Percentiles rank a stretch among this genome's conserved stretches.
phyloP scores from a whole-genome alignment of 2,113 vertebrate species.

The Sceloporus undulatus region DNA sequence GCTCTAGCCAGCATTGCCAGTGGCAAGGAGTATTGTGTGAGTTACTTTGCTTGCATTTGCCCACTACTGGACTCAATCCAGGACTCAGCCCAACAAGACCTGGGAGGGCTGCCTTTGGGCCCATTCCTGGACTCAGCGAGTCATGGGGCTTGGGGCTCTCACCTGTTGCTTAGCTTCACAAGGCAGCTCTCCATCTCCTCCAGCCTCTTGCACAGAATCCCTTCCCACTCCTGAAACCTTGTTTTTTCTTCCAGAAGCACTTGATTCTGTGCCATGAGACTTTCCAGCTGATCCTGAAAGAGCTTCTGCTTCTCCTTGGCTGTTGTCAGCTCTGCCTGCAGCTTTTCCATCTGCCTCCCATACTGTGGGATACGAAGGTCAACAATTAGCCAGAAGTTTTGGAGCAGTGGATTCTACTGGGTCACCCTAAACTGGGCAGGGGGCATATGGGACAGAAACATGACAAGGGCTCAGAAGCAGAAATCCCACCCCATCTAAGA shows the following conservation, averaged over 20 bases:
- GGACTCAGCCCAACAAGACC: no score
- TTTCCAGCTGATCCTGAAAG: slow-evolving; percentile 42
- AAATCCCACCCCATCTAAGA: no score
- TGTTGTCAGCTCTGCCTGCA: slow-evolving; percentile 75
- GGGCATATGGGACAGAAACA: no score
- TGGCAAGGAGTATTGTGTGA: no score
- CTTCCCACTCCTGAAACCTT: slow-evolving; percentile 23
- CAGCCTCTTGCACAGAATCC: neutral
- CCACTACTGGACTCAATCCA: no score
- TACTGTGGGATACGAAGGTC: slow-evolving; percentile 65
- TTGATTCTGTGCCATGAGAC: slow-evolving; percentile 32
- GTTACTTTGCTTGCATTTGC: no score
- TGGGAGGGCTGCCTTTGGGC: no score
- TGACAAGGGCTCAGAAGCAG: neutral
- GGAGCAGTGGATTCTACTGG: neutral
- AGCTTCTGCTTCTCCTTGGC: slow-evolving; percentile 77
- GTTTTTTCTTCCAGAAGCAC: slow-evolving; percentile 32
- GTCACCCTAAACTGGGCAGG: neutral
- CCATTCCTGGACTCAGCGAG: no score
- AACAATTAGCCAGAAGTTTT: neutral
- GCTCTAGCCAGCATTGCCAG: no score
- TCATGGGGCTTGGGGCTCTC: neutral
- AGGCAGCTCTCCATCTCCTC: slow-evolving; percentile 25
- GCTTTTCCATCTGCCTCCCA: slow-evolving; percentile 76
- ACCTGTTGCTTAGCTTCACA: slow-evolving; percentile 46